Percentiles rank a stretch among this genome's conserved stretches.
Evolutionary conservation across 2,113 vertebrate species (phyloP).

Genomic region (Oncorhynchus tshawytscha): DNA sequence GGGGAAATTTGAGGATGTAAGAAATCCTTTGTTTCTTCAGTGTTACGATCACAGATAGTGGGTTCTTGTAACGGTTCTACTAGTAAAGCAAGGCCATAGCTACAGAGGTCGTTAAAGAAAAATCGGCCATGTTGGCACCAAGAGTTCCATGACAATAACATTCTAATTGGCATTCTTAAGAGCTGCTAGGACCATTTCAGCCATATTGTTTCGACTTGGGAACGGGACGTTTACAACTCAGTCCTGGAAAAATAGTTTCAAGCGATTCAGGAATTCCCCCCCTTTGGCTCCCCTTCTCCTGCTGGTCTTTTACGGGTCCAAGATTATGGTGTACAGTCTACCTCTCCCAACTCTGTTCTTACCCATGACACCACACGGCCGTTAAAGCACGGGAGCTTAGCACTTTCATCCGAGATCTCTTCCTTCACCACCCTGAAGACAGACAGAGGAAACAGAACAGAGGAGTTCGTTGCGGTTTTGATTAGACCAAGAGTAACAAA

Average conservation of each 20-base stretch:
- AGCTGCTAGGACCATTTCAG: background rate
- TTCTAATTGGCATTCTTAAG: slow-evolving; percentile 1
- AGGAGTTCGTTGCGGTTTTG: background rate
- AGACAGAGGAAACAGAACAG: background rate
- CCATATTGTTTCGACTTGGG: background rate
- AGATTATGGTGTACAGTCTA: background rate
- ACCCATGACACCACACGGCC: slow-evolving; percentile 92
- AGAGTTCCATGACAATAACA: background rate
- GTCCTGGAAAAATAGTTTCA: background rate
- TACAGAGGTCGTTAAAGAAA: background rate
- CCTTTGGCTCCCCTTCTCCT: background rate
- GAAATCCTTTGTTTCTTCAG: too few species aligned
- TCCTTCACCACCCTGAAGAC: slow-evolving; percentile 87
- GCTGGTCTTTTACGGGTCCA: background rate
- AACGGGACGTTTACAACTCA: background rate
- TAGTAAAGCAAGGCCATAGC: background rate
- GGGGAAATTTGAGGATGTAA: slow-evolving; percentile 37
- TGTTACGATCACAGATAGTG: background rate
- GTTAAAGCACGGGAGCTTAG: slow-evolving; percentile 88
- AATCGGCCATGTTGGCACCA: background rate
- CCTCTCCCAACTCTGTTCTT: slow-evolving; percentile 45
- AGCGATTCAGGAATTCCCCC: background rate
- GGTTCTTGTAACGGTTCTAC: background rate
- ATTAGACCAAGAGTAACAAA: background rate
- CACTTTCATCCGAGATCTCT: slow-evolving; percentile 87